phyloP scores from a whole-genome alignment of 2,113 vertebrate genomes.

The Pseudopodoces humilis region DNA sequence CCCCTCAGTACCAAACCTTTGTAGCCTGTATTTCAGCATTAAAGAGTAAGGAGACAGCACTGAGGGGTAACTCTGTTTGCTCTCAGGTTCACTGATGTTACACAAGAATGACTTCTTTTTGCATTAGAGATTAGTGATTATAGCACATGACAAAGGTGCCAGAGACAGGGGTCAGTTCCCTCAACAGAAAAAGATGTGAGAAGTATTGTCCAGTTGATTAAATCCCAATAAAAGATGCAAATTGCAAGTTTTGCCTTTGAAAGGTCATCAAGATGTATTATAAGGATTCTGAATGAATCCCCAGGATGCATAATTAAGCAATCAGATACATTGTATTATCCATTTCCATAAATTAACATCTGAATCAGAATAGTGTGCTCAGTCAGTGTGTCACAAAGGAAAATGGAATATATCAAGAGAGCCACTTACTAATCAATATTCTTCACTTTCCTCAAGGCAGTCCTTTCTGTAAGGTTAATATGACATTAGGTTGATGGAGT shows the following conservation, averaged over 20 bases:
- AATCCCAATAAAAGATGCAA: conserved; percentile 39
- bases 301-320: conserved; percentile 53
- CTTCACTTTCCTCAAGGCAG: background rate
- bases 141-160: background rate
- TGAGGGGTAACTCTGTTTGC: background rate
- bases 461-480: background rate
- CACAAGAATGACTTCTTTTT: background rate
- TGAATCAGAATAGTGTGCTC: conserved; percentile 13
- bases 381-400: background rate
- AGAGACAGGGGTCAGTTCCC: background rate
- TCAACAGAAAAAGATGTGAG: background rate
- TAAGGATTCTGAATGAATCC: conserved; percentile 23
- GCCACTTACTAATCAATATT: background rate
- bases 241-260: background rate
- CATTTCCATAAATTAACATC: conserved; percentile 61
- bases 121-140: background rate
- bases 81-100: background rate
- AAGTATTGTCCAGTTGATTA: conserved; percentile 54
- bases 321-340: conserved; percentile 50
- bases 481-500: background rate
- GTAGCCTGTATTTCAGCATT: background rate
- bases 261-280: conserved; percentile 56
- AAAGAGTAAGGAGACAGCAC: background rate
- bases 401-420: conserved; percentile 16
- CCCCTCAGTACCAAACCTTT: background rate